These are phyloP conservation scores for Campoletis sonorensis DNA, from an alignment of 1,140 invertebrate species.

Conservation along the genomic window DNA sequence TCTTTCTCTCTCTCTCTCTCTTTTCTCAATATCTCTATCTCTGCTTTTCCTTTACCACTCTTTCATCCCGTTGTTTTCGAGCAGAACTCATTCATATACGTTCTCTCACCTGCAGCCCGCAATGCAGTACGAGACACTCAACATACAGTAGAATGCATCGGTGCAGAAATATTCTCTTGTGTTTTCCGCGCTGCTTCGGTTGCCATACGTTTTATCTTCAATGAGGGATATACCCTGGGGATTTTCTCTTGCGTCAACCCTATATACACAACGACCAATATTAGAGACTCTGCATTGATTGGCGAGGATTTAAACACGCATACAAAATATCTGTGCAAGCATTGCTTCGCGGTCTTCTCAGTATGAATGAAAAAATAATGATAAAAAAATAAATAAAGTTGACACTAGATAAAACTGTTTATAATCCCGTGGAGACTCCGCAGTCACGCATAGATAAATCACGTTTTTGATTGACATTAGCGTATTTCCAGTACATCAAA, in stretches of 20 bases:
- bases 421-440: too few relatives aligned
- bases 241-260: not conserved
- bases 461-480: too few relatives aligned
- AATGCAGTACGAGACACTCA: not conserved
- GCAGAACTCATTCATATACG: not conserved
- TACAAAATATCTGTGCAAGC: too few relatives aligned
- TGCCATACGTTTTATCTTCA: conserved; percentile 11
- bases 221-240: conserved; percentile 1
- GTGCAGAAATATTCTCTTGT: not conserved
- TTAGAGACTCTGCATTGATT: not conserved
- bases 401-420: too few relatives aligned
- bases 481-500: too few relatives aligned
- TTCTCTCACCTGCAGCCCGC: not conserved
- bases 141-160: not conserved
- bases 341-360: too few relatives aligned
- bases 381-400: too few relatives aligned
- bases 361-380: too few relatives aligned
- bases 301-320: not conserved
- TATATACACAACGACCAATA: not conserved
- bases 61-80: not conserved
- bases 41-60: conserved; percentile 1
- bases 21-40: not conserved
- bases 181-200: not conserved
- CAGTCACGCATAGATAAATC: too few relatives aligned
- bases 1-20: not conserved